phyloP scores from a whole-genome alignment of 2,113 vertebrate species.

The Mastomys natalensis region DNA sequence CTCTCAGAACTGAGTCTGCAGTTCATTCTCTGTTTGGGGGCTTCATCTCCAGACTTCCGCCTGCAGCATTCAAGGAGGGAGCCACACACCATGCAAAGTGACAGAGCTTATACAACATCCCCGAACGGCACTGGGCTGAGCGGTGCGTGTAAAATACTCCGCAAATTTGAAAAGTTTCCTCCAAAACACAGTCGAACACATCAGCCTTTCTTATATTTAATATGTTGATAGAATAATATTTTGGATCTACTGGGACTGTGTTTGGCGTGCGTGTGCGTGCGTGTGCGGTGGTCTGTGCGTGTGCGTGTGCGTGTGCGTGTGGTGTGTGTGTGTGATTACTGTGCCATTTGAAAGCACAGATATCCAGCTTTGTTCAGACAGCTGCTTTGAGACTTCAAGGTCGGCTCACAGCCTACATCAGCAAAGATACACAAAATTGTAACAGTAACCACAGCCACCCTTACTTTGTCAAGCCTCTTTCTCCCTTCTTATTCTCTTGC shows the following conservation, averaged over 20 bases:
- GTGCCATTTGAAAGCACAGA: background rate
- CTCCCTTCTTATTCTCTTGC: background rate
- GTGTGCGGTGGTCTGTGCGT: background rate
- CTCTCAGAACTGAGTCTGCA: background rate
- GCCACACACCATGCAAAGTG: rapidly evolving
- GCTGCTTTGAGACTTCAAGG: rapidly evolving
- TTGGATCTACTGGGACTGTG: background rate
- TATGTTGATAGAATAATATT: background rate
- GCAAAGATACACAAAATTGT: background rate
- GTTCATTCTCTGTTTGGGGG: background rate
- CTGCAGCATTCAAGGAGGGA: background rate
- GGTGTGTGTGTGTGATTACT: background rate
- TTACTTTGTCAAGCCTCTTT: background rate
- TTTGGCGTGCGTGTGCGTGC: background rate
- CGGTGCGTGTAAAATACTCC: background rate
- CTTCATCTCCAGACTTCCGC: background rate
- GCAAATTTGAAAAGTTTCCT: background rate
- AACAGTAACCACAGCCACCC: no score
- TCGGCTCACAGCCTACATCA: background rate
- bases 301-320: background rate
- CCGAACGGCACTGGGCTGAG: rapidly evolving
- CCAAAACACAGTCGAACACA: background rate
- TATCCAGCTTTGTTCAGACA: background rate
- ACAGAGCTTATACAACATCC: background rate
- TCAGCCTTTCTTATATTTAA: background rate